Percentiles rank a stretch among this genome's conserved stretches.
Conservation (phyloP, 2,113 vertebrate genomes). For the Paralichthys olivaceus region DNA sequence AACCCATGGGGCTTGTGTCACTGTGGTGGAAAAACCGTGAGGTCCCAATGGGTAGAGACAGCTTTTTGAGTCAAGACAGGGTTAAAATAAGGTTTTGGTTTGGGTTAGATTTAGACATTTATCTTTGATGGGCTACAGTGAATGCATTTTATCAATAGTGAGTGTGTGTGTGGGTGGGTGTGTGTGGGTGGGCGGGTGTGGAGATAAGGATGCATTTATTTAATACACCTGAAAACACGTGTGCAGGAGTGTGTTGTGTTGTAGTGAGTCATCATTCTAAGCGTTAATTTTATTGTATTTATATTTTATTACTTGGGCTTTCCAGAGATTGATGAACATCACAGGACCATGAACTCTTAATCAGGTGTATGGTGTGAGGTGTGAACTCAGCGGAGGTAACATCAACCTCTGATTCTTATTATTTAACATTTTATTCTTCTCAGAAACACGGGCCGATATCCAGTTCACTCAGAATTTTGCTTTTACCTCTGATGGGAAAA, state of each 20-base stretch:
- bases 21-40: too few species aligned
- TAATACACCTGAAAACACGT: slow-evolving; percentile 1
- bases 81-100: neutral
- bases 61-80: too few species aligned
- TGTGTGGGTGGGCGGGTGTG: neutral
- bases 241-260: neutral
- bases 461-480: slow-evolving; percentile 41
- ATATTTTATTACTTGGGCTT: neutral
- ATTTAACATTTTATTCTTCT: slow-evolving; percentile 32
- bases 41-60: neutral
- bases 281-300: neutral
- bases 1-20: neutral
- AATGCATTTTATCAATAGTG: neutral
- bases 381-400: neutral
- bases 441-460: slow-evolving; percentile 22
- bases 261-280: slow-evolving; percentile 1
- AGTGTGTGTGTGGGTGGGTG: slow-evolving; percentile 19
- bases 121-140: neutral
- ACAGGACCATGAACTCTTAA: slow-evolving; percentile 21
- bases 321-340: slow-evolving; percentile 1
- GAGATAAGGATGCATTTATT: too few species aligned
- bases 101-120: neutral
- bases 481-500: slow-evolving; percentile 47
- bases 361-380: neutral
- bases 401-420: slow-evolving; percentile 28